These are phyloP conservation scores for Lasioglossum albipes DNA, from an alignment of 1,140 invertebrate genomes.

Conservation along the genomic window DNA sequence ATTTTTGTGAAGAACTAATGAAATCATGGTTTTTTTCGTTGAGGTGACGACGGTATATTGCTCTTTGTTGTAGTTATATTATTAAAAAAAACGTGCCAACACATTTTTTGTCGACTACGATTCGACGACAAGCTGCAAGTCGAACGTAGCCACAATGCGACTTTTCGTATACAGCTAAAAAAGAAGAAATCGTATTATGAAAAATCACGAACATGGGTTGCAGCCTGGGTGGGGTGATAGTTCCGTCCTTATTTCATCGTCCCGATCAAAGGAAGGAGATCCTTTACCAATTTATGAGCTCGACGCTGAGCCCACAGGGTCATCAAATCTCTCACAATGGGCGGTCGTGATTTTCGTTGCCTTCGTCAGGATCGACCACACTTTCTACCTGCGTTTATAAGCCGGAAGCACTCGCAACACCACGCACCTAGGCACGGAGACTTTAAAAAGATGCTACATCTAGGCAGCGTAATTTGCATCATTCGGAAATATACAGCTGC, in stretches of 20 bases:
- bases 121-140: no score
- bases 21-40: no score
- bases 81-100: no score
- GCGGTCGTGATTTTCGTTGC: slow-evolving; percentile 64
- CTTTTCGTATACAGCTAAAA: no score
- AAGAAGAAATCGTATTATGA: background rate
- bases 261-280: slow-evolving; percentile 50
- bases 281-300: slow-evolving; percentile 56
- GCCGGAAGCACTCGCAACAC: slow-evolving; percentile 67
- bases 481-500: no score
- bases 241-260: slow-evolving; percentile 16
- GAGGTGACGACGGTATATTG: no score
- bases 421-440: slow-evolving; percentile 55
- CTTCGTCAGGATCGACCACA: slow-evolving; percentile 57
- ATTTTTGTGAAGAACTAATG: no score
- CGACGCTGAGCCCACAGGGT: slow-evolving; percentile 34
- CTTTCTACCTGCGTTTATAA: slow-evolving; percentile 62
- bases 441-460: slow-evolving; percentile 34
- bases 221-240: background rate
- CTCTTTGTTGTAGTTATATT: no score
- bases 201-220: background rate
- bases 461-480: no score
- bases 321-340: slow-evolving; percentile 57
- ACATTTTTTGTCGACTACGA: no score
- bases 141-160: no score